These are phyloP conservation scores for Arrhopalites spinosus DNA, from an alignment of 2,888 invertebrate species.

Conservation along the genomic window DNA sequence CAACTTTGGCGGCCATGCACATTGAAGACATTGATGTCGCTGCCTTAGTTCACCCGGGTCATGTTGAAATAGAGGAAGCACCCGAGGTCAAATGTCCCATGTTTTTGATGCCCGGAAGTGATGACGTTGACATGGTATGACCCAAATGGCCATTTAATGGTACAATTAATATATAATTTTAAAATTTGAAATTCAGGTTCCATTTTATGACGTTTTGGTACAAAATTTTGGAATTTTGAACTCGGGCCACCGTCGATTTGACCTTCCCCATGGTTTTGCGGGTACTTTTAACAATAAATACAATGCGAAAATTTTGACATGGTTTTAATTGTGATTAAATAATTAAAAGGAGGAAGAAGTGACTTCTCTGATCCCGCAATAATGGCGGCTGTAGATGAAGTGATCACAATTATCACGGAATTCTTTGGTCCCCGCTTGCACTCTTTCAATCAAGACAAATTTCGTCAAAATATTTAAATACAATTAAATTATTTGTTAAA, in stretches of 20 bases:
- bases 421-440: constrained; percentile 4
- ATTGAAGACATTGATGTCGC: constrained; percentile 44
- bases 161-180: too few species aligned
- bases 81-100: background rate
- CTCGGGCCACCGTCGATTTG: constrained; percentile 47
- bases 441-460: too few species aligned
- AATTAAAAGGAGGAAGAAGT: constrained; percentile 18
- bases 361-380: constrained; percentile 45
- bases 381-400: constrained; percentile 12
- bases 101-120: too few species aligned
- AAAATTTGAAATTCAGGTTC: constrained; percentile 36
- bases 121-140: too few species aligned
- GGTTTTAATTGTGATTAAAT: too few species aligned
- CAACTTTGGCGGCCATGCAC: constrained; percentile 24
- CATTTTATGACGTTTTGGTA: constrained; percentile 47
- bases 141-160: too few species aligned
- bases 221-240: constrained; percentile 43
- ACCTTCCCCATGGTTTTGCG: constrained; percentile 50
- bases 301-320: too few species aligned
- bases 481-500: too few species aligned
- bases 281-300: background rate
- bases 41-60: constrained; percentile 49
- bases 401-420: background rate
- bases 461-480: too few species aligned
- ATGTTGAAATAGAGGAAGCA: constrained; percentile 40